phyloP scores from a whole-genome alignment of 2,113 vertebrate genomes.

The Platysternon megacephalum region DNA sequence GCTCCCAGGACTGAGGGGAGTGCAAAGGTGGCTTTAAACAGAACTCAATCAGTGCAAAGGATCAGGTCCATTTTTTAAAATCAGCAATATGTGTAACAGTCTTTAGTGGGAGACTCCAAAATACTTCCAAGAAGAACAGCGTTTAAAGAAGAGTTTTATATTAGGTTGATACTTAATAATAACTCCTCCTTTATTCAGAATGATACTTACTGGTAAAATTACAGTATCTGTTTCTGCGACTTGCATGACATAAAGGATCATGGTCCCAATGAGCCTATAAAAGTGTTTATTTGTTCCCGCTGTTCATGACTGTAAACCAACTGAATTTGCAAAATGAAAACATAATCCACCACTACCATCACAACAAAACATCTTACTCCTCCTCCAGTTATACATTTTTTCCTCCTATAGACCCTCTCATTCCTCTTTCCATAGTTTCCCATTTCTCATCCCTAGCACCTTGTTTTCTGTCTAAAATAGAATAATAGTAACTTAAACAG shows the following conservation, averaged over 20 bases:
- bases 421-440: not conserved
- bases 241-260: not conserved
- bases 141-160: not conserved
- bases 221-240: not conserved
- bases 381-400: not conserved
- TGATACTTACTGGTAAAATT: not conserved
- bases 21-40: not conserved
- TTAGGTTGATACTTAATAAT: not conserved
- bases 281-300: not conserved
- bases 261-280: not conserved
- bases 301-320: not conserved
- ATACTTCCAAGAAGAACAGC: not conserved
- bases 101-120: not conserved
- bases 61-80: not conserved
- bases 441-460: not conserved
- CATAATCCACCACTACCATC: not conserved
- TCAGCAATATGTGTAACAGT: not conserved
- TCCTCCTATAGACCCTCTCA: not conserved
- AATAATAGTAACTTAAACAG: not conserved
- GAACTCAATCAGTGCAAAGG: not conserved
- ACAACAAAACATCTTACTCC: not conserved
- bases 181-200: not conserved
- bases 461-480: not conserved
- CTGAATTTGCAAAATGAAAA: not conserved
- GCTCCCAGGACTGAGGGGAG: not conserved